A percentile compares a stretch with the other conserved stretches of the same genome.
phyloP scores from a whole-genome alignment of 2,797 vertebrate species.

The Neosalanx taihuensis region DNA sequence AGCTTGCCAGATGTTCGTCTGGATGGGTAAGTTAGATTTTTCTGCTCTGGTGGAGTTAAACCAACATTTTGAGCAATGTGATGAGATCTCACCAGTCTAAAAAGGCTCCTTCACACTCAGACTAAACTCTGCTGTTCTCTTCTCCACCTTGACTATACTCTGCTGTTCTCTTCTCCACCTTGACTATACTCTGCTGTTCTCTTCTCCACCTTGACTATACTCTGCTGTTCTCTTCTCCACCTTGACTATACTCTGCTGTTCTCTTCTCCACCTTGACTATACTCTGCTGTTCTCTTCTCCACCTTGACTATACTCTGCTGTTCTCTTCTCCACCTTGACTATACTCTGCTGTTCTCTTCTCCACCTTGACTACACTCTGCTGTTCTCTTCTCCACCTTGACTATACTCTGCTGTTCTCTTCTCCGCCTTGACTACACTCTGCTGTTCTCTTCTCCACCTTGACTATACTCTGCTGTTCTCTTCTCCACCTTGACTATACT shows the following conservation, averaged over 20 bases:
- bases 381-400: too few relatives aligned
- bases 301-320: too few relatives aligned
- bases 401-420: not conserved
- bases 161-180: not conserved
- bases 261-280: not conserved
- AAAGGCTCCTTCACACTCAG: too few relatives aligned
- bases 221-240: not conserved
- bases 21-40: conserved; percentile 83
- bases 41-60: not conserved
- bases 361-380: too few relatives aligned
- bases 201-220: not conserved
- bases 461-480: too few relatives aligned
- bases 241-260: not conserved
- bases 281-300: too few relatives aligned
- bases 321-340: too few relatives aligned
- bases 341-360: too few relatives aligned
- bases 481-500: too few relatives aligned
- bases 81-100: too few relatives aligned
- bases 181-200: too few relatives aligned
- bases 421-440: conserved; percentile 19
- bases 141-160: not conserved
- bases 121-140: not conserved
- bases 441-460: conserved; percentile 1
- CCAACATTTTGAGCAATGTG: not conserved
- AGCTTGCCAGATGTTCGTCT: conserved; percentile 92